These are phyloP conservation scores for Verasper variegatus DNA, from an alignment of 2,113 vertebrate species.

Conservation along the genomic window DNA sequence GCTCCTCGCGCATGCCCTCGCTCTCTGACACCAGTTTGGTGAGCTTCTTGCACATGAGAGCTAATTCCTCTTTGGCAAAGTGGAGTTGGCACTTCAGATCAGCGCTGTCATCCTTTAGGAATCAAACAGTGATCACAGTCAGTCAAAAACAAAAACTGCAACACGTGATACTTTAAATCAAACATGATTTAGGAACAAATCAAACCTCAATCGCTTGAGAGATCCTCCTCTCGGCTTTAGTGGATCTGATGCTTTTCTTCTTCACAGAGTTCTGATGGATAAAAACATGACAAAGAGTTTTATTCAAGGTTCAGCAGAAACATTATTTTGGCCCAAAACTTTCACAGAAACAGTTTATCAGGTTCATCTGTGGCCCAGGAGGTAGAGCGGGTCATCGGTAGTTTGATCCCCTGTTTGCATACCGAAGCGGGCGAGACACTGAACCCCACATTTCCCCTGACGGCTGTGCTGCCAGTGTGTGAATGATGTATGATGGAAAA, in stretches of 20 bases:
- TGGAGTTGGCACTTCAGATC: conserved; percentile 97
- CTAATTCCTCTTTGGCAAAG: conserved; percentile 96
- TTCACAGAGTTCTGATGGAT: conserved; percentile 88
- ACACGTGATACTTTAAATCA: conserved; percentile 1
- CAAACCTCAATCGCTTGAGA: conserved; percentile 86
- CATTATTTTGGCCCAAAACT: not conserved
- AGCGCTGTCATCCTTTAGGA: conserved; percentile 89
- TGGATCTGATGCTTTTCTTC: conserved; percentile 87
- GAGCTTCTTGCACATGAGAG: conserved; percentile 98
- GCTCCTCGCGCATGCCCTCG: conserved; percentile 91
- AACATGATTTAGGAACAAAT: not conserved
- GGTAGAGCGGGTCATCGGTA: too few relatives aligned
- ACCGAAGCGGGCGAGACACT: too few relatives aligned
- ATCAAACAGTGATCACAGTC: conserved; percentile 9
- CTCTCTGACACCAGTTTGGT: conserved; percentile 93
- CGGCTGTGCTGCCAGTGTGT: too few relatives aligned
- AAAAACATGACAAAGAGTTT: conserved; percentile 21
- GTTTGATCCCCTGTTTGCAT: too few relatives aligned
- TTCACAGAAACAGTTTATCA: not conserved
- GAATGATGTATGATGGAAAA: too few relatives aligned
- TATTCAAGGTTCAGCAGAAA: not conserved
- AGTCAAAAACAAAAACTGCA: not conserved
- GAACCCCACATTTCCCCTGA: too few relatives aligned
- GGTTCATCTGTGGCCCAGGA: too few relatives aligned
- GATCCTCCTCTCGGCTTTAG: conserved; percentile 89